These are phyloP conservation scores for Gari tellinella DNA, from an alignment of 2,888 invertebrate genomes.

Conservation along the genomic window DNA sequence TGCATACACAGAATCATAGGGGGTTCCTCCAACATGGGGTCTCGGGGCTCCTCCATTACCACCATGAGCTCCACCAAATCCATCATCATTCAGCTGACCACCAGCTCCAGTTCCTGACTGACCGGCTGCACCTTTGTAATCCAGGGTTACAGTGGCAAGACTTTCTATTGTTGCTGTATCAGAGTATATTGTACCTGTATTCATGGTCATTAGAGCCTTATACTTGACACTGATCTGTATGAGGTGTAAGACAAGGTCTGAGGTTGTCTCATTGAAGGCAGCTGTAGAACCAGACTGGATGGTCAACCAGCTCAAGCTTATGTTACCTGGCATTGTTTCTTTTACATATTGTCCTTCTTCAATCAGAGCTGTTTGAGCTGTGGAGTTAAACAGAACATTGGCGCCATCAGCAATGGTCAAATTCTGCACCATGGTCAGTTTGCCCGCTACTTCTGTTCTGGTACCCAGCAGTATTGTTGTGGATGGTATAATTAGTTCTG, in stretches of 20 bases:
- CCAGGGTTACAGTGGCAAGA: slow-evolving; percentile 61
- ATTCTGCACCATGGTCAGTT: slow-evolving; percentile 73
- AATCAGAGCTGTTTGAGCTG: slow-evolving; percentile 72
- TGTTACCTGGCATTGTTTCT: slow-evolving; percentile 68
- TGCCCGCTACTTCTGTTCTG: slow-evolving; percentile 65
- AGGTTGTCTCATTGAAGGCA: slow-evolving; percentile 60
- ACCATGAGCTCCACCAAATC: slow-evolving; percentile 74
- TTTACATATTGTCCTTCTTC: slow-evolving; percentile 65
- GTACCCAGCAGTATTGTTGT: slow-evolving; percentile 73
- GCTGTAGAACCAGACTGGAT: slow-evolving; percentile 70
- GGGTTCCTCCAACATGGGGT: slow-evolving; percentile 62
- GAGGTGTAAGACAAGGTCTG: slow-evolving; percentile 59
- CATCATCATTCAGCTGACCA: slow-evolving; percentile 43
- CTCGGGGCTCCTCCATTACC: slow-evolving; percentile 75
- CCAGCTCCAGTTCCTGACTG: slow-evolving; percentile 66
- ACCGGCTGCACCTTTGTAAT: slow-evolving; percentile 59
- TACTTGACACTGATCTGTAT: slow-evolving; percentile 68
- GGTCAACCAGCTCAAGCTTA: slow-evolving; percentile 66
- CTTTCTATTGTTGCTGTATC: slow-evolving; percentile 69
- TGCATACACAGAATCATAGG: slow-evolving; percentile 73
- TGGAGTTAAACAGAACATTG: slow-evolving; percentile 63
- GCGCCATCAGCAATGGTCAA: slow-evolving; percentile 74
- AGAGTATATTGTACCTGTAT: slow-evolving; percentile 67
- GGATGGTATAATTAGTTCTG: slow-evolving; percentile 69
- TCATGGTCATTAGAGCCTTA: slow-evolving; percentile 68